Conservation (phyloP, 2,797 vertebrate genomes). For the Sphenopsis melanotis region DNA sequence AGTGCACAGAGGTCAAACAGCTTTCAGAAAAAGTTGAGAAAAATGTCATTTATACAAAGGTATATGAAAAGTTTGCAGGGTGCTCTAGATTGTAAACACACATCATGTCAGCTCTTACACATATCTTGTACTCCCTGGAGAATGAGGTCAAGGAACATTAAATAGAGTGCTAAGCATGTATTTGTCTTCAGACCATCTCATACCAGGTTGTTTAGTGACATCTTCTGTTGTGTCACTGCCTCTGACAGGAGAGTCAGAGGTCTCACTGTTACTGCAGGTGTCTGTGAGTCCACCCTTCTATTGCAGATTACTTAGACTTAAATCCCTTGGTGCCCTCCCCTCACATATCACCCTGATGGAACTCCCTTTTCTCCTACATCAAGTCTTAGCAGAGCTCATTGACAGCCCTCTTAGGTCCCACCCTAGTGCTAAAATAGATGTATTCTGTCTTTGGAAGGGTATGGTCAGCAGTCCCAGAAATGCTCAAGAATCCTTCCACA, state of each 20-base stretch:
- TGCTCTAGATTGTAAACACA: background rate
- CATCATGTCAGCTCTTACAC: background rate
- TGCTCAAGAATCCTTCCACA: background rate
- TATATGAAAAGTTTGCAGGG: background rate
- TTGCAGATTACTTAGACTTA: background rate
- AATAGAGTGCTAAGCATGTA: background rate
- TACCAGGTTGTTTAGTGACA: background rate
- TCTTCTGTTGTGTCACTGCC: background rate
- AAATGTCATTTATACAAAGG: background rate
- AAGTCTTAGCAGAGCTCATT: background rate
- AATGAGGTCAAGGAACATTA: background rate
- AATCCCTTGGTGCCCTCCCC: background rate
- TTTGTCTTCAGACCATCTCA: background rate
- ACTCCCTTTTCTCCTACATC: background rate
- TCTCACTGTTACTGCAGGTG: background rate
- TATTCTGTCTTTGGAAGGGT: background rate
- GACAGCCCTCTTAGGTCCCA: background rate
- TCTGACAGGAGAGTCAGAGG: background rate
- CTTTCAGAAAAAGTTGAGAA: background rate
- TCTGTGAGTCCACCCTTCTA: background rate
- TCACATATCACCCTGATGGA: background rate
- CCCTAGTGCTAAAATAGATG: background rate
- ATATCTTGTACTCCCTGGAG: background rate
- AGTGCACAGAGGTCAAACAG: background rate
- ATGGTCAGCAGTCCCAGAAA: background rate